These are phyloP conservation scores for Danio rerio DNA, from an alignment of 2,113 vertebrate genomes.

Conservation along the genomic window DNA sequence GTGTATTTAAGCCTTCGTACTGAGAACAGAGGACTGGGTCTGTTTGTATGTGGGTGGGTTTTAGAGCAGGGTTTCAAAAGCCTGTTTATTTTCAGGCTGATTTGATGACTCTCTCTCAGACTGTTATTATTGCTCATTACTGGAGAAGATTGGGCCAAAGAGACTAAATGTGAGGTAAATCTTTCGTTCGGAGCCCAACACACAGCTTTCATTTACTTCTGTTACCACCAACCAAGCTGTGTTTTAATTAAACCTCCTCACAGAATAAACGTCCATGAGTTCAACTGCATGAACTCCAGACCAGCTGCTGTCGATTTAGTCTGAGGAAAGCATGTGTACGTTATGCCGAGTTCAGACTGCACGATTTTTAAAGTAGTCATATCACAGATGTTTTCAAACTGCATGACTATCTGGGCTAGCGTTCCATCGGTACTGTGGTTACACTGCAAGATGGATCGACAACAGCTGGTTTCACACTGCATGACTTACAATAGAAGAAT, in stretches of 20 bases:
- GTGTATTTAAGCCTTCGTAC: slow-evolving; percentile 16
- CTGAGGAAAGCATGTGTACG: slow-evolving; percentile 21
- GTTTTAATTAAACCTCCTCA: slow-evolving; percentile 52
- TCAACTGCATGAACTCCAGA: slow-evolving; percentile 40
- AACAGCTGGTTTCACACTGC: too few species aligned
- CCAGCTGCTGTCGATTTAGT: slow-evolving; percentile 1
- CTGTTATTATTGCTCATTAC: slow-evolving; percentile 77
- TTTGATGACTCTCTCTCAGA: slow-evolving; percentile 75
- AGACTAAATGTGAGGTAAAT: slow-evolving; percentile 56
- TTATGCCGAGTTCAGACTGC: too few species aligned
- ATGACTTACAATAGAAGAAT: too few species aligned
- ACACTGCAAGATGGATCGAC: too few species aligned
- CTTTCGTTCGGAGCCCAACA: slow-evolving; percentile 29
- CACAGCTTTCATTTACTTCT: slow-evolving; percentile 20
- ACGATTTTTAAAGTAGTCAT: too few species aligned
- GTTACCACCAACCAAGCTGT: not conserved
- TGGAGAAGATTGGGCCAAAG: slow-evolving; percentile 73
- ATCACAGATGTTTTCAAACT: too few species aligned
- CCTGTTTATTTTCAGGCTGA: slow-evolving; percentile 64
- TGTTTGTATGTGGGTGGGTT: slow-evolving; percentile 53
- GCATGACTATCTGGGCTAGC: too few species aligned
- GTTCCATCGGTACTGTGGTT: too few species aligned
- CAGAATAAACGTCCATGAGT: slow-evolving; percentile 37
- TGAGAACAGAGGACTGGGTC: not conserved
- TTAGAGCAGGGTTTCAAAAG: slow-evolving; percentile 64